Evolutionary conservation across 2,888 invertebrate species (phyloP).

Genomic region (Lasioglossum villosulum): DNA sequence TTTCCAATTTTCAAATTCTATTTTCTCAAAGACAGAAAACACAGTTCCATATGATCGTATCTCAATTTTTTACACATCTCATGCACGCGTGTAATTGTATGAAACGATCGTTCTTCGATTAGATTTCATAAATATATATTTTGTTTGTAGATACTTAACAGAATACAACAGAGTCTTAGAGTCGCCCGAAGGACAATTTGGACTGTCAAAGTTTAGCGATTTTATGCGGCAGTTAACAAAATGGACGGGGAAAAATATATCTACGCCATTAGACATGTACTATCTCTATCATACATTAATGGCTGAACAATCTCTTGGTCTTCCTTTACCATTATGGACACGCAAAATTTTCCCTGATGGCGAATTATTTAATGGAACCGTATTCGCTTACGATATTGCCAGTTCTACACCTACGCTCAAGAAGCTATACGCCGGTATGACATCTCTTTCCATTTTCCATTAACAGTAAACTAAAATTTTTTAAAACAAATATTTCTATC

Average conservation of each 20-base stretch:
- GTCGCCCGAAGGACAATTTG: slow-evolving; percentile 48
- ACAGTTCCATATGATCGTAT: too few species aligned
- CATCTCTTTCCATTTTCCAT: neutral
- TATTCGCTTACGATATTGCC: slow-evolving; percentile 85
- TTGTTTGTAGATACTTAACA: slow-evolving; percentile 64
- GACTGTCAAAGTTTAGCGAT: slow-evolving; percentile 53
- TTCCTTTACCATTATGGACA: slow-evolving; percentile 86
- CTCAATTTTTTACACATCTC: neutral
- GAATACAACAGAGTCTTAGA: slow-evolving; percentile 68
- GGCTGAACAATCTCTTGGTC: slow-evolving; percentile 85
- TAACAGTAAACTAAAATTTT: neutral
- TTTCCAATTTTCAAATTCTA: too few species aligned
- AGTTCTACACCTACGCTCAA: slow-evolving; percentile 85
- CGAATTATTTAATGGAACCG: slow-evolving; percentile 85
- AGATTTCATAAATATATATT: neutral
- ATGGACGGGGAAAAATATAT: slow-evolving; percentile 60
- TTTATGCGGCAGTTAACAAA: slow-evolving; percentile 68
- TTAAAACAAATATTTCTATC: too few species aligned
- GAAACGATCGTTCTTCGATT: neutral
- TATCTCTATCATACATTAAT: slow-evolving; percentile 75
- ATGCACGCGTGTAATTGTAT: neutral
- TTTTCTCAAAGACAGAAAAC: too few species aligned
- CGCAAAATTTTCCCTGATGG: slow-evolving; percentile 84
- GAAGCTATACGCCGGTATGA: slow-evolving; percentile 85
- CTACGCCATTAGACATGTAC: slow-evolving; percentile 57